These are phyloP conservation scores for Benthosema pterotum DNA, from an alignment of 2,797 vertebrate genomes.

Conservation along the genomic window DNA sequence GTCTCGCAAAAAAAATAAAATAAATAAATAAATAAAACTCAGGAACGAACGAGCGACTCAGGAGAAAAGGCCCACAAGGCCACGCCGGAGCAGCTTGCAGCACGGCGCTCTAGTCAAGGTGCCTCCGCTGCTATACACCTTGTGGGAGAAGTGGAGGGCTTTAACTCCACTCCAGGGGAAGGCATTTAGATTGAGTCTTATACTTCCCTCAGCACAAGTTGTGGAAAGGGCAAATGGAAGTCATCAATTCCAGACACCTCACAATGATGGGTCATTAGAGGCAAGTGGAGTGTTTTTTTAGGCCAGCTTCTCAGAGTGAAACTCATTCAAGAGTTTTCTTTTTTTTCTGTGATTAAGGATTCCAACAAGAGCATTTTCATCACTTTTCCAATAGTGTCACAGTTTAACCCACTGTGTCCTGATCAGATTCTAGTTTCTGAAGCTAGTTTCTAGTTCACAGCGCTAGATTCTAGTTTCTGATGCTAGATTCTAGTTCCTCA, in stretches of 20 bases:
- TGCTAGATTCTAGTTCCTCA: too few relatives aligned
- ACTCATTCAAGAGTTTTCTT: conserved; percentile 48
- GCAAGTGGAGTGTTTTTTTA: conserved; percentile 58
- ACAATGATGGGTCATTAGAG: conserved; percentile 62
- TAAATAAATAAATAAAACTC: too few relatives aligned
- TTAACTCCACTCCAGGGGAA: conserved; percentile 47
- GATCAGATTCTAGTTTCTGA: too few relatives aligned
- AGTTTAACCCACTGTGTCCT: too few relatives aligned
- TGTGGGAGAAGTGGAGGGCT: conserved; percentile 47
- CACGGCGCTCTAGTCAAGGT: conserved; percentile 41
- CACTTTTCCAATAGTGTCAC: conserved; percentile 43
- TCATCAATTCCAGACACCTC: conserved; percentile 63
- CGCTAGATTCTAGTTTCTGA: too few relatives aligned
- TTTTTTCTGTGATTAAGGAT: conserved; percentile 43
- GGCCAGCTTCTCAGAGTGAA: conserved; percentile 48
- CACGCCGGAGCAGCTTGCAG: conserved; percentile 30
- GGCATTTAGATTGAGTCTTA: conserved; percentile 44
- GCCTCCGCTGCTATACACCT: conserved; percentile 9
- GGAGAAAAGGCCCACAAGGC: conserved; percentile 44
- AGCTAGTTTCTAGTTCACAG: too few relatives aligned
- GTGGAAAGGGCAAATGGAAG: conserved; percentile 64
- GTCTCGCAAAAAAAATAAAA: conserved; percentile 65
- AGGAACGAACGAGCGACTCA: conserved; percentile 51
- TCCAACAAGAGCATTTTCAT: conserved; percentile 53
- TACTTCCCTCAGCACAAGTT: conserved; percentile 52